Base-by-base conservation (phyloP, 35 echinoderm and acorn worm genomes). In the Chiridota heheva region DNA sequence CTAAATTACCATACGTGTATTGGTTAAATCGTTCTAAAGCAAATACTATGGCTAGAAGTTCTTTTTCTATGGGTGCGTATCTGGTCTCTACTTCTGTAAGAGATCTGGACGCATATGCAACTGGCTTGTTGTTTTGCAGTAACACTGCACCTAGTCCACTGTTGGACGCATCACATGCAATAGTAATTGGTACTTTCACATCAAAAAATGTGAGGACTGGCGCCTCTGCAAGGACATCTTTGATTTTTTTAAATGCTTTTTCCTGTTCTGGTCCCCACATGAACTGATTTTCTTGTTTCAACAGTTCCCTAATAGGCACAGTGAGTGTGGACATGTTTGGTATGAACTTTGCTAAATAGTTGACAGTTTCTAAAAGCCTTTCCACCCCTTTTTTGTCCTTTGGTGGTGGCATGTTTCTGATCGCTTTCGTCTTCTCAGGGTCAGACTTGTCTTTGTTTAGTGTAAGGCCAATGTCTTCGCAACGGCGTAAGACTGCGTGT, bases 401-500 rank as follows among this genome's bases (percentile, higher is more conserved):
- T 25, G 77, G 86, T 41, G 35, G 3, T 15, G 24, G 58, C 60
- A 80, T 69, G 4, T 75, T 47, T 46, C 41, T n/a, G 33, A 87
- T 80, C 16, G 60, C 60, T 60, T 63, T 43, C 3, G 48, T 45
- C 48, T 82, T 43, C 8, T 63, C 41, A 4, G 80, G 70, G 41
- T 85, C 71, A 34, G 81, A 42, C 40, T 90, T 83, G 16, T 37
- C 45, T 69, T 48, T 51, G 32, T 90, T 90, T 20, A 90, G 49
- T 33, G 30, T 56, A 1, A 84, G 5, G 33, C 42, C 69, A 6
- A 72, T 67, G 36, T 85, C 81, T 72, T 55, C 17, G 44, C 64
- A 71, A 38, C 67, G 35, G 43, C 85, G 18, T 13, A 90, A 37
- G 5, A 90, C 42, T 49, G 46, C 42, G 69, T 44, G 17, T 12